Conservation (phyloP, 2,113 vertebrate genomes). For the human region GRCh38 chr2:148487001-148487500, state of each 20-base stretch:
- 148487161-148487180: not conserved
- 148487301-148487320: not conserved
- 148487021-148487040: constrained; percentile 28
- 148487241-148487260: too few species aligned
- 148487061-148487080: not conserved
- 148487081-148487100: not conserved
- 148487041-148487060: not conserved
- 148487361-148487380: not conserved
- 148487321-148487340: not conserved
- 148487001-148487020: not conserved
- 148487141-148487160: not conserved
- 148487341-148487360: not conserved
- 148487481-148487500: not conserved
- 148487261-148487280: too few species aligned
- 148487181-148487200: not conserved
- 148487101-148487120: not conserved
- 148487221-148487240: too few species aligned
- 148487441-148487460: not conserved
- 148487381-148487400: not conserved
- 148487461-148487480: not conserved
- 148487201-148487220: too few species aligned
- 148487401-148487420: not conserved
- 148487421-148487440: not conserved
- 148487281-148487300: too few species aligned
- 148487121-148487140: not conserved